Conservation (phyloP, 2,113 vertebrate genomes). For the Ciconia stormi region DNA sequence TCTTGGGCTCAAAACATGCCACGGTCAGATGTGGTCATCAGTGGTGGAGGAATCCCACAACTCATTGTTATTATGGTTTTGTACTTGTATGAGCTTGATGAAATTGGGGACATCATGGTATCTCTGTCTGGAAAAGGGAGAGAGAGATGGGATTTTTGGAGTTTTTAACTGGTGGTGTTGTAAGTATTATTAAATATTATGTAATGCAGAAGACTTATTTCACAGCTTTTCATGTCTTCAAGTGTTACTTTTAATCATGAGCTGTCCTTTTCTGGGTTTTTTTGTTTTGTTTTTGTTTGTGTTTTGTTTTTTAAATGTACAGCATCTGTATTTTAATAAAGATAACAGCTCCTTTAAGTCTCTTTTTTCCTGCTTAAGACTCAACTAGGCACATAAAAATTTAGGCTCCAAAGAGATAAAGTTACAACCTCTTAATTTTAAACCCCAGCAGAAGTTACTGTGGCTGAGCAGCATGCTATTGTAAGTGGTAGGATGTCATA, state of each 20-base stretch:
- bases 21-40: neutral
- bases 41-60: neutral
- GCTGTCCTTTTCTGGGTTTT: neutral
- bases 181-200: neutral
- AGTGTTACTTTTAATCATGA: neutral
- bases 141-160: neutral
- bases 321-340: neutral
- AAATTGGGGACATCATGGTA: neutral
- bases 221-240: neutral
- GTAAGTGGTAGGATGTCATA: neutral
- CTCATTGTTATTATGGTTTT: neutral
- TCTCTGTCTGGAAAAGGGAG: neutral
- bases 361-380: neutral
- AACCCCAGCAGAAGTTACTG: neutral
- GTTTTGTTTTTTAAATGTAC: neutral
- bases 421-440: neutral
- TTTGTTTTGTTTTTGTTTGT: neutral
- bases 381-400: neutral
- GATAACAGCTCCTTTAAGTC: neutral
- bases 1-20: neutral
- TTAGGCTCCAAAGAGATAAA: neutral
- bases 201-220: neutral
- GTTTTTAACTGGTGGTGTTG: neutral
- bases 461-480: neutral
- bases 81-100: neutral